These are phyloP conservation scores for Leptodactylus fuscus DNA, from an alignment of 2,113 vertebrate genomes.

Conservation along the genomic window DNA sequence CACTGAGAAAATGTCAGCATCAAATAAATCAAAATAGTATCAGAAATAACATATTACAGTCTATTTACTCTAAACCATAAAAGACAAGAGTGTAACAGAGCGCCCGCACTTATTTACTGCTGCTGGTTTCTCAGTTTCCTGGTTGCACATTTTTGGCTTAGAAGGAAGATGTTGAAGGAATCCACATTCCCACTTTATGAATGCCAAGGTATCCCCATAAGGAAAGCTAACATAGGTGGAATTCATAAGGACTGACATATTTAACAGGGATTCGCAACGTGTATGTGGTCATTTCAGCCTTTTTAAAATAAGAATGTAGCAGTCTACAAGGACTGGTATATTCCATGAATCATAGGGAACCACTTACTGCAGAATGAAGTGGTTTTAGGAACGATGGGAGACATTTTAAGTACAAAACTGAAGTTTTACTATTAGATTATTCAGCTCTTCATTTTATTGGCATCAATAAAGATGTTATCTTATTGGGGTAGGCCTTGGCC, in stretches of 20 bases:
- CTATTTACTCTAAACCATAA: conserved; percentile 34
- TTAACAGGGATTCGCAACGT: neutral
- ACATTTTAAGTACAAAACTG: neutral
- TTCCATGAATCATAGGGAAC: neutral
- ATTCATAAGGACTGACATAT: neutral
- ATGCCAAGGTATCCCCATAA: neutral
- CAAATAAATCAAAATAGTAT: conserved; percentile 41
- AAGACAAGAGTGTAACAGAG: conserved; percentile 14
- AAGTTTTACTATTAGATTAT: neutral
- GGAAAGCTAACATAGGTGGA: neutral
- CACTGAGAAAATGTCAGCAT: conserved; percentile 15
- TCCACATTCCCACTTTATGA: neutral
- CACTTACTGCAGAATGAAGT: neutral
- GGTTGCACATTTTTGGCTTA: conserved; percentile 11
- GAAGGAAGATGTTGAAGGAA: neutral
- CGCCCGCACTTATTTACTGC: neutral
- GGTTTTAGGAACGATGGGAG: neutral
- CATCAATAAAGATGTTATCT: neutral
- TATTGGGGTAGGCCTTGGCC: neutral
- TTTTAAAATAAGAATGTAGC: neutral
- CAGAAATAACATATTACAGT: conserved; percentile 40
- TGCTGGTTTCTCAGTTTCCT: neutral
- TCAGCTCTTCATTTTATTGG: neutral
- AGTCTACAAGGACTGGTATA: neutral
- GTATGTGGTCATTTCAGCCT: neutral